Base-by-base conservation (phyloP, 2,113 vertebrate genomes). In the Thalassoma bifasciatum region DNA sequence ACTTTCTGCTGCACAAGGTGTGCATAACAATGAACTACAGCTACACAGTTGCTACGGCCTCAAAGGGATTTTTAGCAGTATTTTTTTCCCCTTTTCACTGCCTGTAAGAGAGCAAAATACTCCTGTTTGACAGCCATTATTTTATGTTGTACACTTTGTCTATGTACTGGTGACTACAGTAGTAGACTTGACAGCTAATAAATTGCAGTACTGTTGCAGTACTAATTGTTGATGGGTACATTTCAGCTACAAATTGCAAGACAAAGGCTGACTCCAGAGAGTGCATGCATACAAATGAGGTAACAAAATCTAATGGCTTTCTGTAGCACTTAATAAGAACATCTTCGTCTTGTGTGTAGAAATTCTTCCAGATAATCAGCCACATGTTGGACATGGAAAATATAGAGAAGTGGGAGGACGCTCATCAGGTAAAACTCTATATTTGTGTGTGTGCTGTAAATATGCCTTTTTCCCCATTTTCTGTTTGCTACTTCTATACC, bases 291-390 rank as follows among this genome's bases (percentile, higher is more conserved):
- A 54, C 42, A 30, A 38, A 38, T 11, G 9, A 50, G 22, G 22
- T 13, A 7, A 24, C 10, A 66, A 4, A 40, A 40, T 40, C 3
- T 3, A 17, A 26, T 51, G 12, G 44, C 13, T 2, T 40, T 2
- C 17, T 66, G 58, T 40, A 63, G 40, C 9, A 42, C 14, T 66
- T 79, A 44, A 63, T 22, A 46, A 42, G 3, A 64, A 8, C 12
- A 9, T 52, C 16, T 62, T 38, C 13, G 2, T 77, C 24, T 66
- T 49, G 16, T 75, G 21, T 83, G 19, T 90, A 99, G 98, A 98
- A 96, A 93, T 99, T 99, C 92, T 99, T 99, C 95, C 97, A 98
- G 94, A 96, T 98, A 84, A 92, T 98, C 89, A 99, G 98, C 89
- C 95, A 95, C 91, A 99, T 99, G 96, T 96, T 99, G 94, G 97